phyloP scores from a whole-genome alignment of 2,888 invertebrate genomes.

The Venustoraphidia nigricollis region DNA sequence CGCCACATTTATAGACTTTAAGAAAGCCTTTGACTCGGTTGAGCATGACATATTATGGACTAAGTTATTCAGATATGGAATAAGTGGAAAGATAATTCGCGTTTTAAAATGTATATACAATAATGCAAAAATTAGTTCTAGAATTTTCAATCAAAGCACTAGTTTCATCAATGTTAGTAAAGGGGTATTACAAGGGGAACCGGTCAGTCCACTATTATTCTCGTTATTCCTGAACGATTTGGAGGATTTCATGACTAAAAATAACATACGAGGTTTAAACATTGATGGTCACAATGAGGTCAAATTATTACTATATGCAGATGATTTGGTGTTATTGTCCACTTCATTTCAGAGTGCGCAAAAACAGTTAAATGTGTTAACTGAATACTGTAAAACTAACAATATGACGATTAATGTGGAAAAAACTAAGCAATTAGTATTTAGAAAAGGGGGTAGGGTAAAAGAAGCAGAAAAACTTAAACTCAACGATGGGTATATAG shows the following conservation, averaged over 20 bases:
- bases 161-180: constrained; percentile 1
- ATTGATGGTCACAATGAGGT: background rate
- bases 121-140: background rate
- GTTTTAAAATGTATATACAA: background rate
- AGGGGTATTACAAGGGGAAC: constrained; percentile 1
- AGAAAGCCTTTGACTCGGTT: background rate
- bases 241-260: background rate
- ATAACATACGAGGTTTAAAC: background rate
- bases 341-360: background rate
- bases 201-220: constrained; percentile 1
- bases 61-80: background rate
- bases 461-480: background rate
- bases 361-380: background rate
- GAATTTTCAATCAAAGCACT: background rate
- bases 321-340: background rate
- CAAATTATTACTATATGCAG: constrained; percentile 2
- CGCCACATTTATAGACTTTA: background rate
- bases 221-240: constrained; percentile 1
- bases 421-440: background rate
- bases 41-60: background rate
- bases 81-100: background rate
- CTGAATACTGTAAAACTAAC: constrained; percentile 1
- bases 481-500: background rate
- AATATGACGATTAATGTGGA: background rate
- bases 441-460: background rate